These are phyloP conservation scores for Hyperopisus bebe DNA, from an alignment of 2,113 vertebrate species.

Conservation along the genomic window DNA sequence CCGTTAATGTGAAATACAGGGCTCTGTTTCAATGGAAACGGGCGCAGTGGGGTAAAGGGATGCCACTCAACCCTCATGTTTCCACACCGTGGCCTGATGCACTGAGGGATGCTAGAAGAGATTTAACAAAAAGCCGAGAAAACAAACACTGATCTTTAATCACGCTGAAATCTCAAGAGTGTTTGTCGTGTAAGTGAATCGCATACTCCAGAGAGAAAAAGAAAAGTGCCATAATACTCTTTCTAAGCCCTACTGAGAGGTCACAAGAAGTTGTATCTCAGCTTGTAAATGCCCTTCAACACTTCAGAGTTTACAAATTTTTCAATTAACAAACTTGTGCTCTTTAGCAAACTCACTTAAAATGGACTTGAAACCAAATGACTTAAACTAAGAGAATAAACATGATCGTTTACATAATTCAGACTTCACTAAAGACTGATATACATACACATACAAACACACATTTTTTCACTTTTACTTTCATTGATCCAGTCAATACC, in stretches of 20 bases:
- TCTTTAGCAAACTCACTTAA: neutral
- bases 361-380: neutral
- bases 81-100: slow-evolving; percentile 30
- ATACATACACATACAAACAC: neutral
- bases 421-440: neutral
- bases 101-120: slow-evolving; percentile 38
- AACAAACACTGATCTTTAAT: slow-evolving; percentile 42
- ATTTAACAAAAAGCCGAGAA: slow-evolving; percentile 40
- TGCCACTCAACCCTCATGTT: slow-evolving; percentile 16
- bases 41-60: neutral
- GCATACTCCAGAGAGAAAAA: neutral
- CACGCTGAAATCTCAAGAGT: slow-evolving; percentile 22
- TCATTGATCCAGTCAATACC: neutral
- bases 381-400: neutral
- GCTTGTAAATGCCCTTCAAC: neutral
- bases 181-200: slow-evolving; percentile 20
- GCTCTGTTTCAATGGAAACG: neutral
- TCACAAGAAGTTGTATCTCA: neutral
- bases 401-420: neutral
- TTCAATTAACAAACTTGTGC: neutral
- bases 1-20: neutral
- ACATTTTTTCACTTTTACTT: neutral
- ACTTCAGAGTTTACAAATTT: neutral
- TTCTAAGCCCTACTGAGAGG: neutral
- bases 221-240: neutral